Conservation (phyloP, 2,797 vertebrate species). For the Botia kubotai region DNA sequence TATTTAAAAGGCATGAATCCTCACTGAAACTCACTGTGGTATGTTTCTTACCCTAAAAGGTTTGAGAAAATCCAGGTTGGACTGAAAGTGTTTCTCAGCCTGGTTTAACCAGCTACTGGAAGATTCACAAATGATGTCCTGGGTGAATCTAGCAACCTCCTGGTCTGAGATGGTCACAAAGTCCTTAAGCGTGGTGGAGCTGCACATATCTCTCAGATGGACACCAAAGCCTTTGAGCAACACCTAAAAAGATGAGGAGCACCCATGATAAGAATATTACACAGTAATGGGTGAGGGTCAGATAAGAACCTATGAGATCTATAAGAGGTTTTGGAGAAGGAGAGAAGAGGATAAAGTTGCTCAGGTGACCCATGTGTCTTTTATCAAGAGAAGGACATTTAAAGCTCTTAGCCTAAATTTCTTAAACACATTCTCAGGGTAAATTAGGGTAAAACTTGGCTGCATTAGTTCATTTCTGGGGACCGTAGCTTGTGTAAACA, state of each 20-base stretch:
- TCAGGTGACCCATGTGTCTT: neutral
- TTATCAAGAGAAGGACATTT: neutral
- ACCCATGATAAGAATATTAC: neutral
- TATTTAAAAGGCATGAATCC: neutral
- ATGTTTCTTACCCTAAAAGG: slow-evolving; percentile 83
- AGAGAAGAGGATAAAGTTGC: neutral
- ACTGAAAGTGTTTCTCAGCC: slow-evolving; percentile 77
- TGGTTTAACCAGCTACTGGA: slow-evolving; percentile 75
- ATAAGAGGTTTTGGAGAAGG: neutral
- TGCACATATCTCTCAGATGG: slow-evolving; percentile 84
- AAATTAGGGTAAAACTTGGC: slow-evolving; percentile 10
- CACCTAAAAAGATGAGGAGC: slow-evolving; percentile 74
- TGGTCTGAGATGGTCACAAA: slow-evolving; percentile 80
- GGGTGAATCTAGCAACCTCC: slow-evolving; percentile 56
- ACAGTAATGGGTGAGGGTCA: neutral
- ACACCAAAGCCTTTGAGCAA: slow-evolving; percentile 85
- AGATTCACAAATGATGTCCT: slow-evolving; percentile 80
- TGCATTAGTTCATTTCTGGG: slow-evolving; percentile 4
- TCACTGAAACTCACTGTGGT: neutral
- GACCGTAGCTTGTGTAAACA: slow-evolving; percentile 11
- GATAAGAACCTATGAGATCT: neutral
- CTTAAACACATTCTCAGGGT: slow-evolving; percentile 6
- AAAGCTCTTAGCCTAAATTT: neutral
- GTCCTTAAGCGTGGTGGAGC: slow-evolving; percentile 69
- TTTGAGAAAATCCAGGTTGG: slow-evolving; percentile 88